Conservation (phyloP, 2,797 vertebrate species). For the Miichthys miiuy region DNA sequence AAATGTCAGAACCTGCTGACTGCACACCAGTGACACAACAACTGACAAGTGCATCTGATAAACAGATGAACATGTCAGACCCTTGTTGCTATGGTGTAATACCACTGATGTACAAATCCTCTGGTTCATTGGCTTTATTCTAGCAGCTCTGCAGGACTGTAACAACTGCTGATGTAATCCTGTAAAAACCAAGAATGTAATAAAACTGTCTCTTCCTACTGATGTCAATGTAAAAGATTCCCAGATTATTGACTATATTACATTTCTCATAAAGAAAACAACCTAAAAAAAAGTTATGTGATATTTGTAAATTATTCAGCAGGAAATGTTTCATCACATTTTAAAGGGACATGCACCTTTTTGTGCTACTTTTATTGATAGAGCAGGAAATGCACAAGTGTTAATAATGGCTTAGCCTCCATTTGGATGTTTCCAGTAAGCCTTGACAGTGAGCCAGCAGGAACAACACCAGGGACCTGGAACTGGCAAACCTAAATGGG, state of each 20-base stretch:
- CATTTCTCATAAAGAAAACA: neutral
- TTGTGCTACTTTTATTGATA: neutral
- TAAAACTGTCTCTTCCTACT: slow-evolving; percentile 28
- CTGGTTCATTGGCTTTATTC: slow-evolving; percentile 33
- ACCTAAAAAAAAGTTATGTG: neutral
- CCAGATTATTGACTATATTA: neutral
- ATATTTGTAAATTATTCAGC: slow-evolving; percentile 13
- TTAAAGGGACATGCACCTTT: neutral
- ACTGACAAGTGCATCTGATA: slow-evolving; percentile 56
- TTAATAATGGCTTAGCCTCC: slow-evolving; percentile 33
- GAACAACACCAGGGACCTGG: slow-evolving; percentile 20
- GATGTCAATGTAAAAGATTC: slow-evolving; percentile 6
- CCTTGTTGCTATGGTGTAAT: slow-evolving; percentile 17
- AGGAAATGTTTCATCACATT: slow-evolving; percentile 1
- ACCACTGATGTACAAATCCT: slow-evolving; percentile 37
- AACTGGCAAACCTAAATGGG: neutral
- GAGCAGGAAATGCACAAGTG: slow-evolving; percentile 9
- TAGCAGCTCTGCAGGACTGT: neutral
- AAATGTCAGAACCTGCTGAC: slow-evolving; percentile 54
- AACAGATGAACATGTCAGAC: slow-evolving; percentile 64
- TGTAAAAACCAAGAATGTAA: slow-evolving; percentile 23
- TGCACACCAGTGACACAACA: slow-evolving; percentile 37
- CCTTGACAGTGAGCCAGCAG: slow-evolving; percentile 22
- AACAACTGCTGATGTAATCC: slow-evolving; percentile 16
- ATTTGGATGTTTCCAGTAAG: slow-evolving; percentile 29